Conservation (phyloP, 1,140 invertebrate species). For the Oreohelix idahoensis region DNA sequence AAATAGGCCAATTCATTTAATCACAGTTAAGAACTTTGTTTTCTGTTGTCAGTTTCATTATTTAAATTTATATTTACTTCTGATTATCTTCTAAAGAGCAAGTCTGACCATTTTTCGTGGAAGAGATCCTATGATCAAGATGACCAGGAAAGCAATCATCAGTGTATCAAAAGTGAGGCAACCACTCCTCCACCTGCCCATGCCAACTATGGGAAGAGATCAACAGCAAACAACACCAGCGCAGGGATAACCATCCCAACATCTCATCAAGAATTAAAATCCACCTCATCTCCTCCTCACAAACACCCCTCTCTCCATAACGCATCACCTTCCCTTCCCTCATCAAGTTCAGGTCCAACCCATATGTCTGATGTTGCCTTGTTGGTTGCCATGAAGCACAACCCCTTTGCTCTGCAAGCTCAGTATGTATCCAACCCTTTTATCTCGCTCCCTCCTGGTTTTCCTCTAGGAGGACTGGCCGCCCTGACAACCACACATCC, state of each 20-base stretch:
- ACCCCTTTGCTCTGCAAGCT: constrained; percentile 61
- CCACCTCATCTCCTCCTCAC: constrained; percentile 3
- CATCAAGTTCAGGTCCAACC: constrained; percentile 34
- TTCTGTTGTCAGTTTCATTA: too few species aligned
- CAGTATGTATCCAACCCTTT: constrained; percentile 63
- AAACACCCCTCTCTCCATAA: constrained; percentile 14
- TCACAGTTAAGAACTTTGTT: too few species aligned
- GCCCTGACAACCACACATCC: constrained; percentile 47
- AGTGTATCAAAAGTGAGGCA: constrained; percentile 40
- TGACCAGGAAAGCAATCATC: constrained; percentile 19
- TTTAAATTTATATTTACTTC: too few species aligned
- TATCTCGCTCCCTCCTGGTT: constrained; percentile 54
- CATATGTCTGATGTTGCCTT: constrained; percentile 46
- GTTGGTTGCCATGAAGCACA: constrained; percentile 48
- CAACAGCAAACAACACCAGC: constrained; percentile 34
- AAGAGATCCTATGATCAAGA: not conserved
- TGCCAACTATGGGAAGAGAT: constrained; percentile 49
- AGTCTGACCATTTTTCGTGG: not conserved
- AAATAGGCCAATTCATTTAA: too few species aligned
- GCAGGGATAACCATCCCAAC: constrained; percentile 45
- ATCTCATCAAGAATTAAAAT: constrained; percentile 14
- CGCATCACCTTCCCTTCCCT: constrained; percentile 19
- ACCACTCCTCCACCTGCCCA: constrained; percentile 58
- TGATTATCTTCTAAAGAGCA: not conserved
- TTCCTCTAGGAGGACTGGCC: constrained; percentile 54